Evolutionary conservation across 2,113 vertebrate species (phyloP).

Genomic region (Dipodomys stephensi): DNA sequence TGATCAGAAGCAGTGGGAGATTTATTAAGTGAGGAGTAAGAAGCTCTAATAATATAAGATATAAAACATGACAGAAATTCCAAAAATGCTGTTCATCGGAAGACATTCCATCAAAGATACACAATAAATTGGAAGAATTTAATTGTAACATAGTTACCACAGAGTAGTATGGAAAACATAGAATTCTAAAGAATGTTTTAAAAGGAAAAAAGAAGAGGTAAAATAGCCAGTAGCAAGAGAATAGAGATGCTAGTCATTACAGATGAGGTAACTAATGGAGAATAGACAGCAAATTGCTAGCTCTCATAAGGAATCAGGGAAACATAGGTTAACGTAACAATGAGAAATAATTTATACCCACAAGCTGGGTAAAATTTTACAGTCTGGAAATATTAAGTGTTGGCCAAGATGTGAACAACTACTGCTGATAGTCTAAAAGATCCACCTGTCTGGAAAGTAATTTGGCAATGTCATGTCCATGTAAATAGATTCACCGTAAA

Average conservation of each 20-base stretch:
- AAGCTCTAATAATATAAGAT: neutral
- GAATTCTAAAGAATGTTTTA: neutral
- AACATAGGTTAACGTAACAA: neutral
- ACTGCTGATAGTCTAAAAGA: neutral
- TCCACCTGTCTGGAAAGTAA: neutral
- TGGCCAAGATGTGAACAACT: neutral
- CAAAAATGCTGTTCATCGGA: neutral
- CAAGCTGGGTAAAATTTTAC: neutral
- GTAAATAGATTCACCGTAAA: neutral
- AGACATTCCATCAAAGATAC: neutral
- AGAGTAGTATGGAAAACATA: neutral
- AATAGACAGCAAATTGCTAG: neutral
- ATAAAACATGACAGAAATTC: slow-evolving; percentile 6
- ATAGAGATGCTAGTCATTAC: neutral
- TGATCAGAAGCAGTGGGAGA: neutral
- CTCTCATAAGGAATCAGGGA: neutral
- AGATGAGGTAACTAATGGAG: neutral
- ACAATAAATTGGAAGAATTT: neutral
- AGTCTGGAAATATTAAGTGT: slow-evolving; percentile 18
- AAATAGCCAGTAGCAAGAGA: neutral
- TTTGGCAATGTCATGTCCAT: neutral
- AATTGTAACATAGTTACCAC: neutral
- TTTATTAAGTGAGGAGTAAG: neutral
- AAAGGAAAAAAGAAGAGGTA: neutral
- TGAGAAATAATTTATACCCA: neutral